A percentile compares a stretch with the other conserved stretches of the same genome.
phyloP scores from a whole-genome alignment of 2,888 invertebrate species.

The Mallateleia sp. region DNA sequence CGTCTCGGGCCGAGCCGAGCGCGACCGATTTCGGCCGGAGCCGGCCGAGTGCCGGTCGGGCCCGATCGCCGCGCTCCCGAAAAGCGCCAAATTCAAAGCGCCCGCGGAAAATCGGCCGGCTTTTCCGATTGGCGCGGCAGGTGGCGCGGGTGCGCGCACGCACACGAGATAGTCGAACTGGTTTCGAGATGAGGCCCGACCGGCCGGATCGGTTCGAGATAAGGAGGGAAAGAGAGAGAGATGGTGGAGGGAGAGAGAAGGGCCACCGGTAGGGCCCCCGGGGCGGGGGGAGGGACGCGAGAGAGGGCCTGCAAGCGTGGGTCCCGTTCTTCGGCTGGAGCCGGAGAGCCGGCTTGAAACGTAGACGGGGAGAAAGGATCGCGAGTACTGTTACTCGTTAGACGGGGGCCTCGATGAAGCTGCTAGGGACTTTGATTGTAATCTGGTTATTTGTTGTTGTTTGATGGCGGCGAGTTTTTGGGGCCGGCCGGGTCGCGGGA shows the following conservation, averaged over 20 bases:
- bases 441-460: conserved; percentile 52
- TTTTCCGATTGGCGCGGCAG: conserved; percentile 43
- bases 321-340: conserved; percentile 73
- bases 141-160: conserved; percentile 53
- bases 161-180: conserved; percentile 58
- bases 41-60: conserved; percentile 7
- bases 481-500: too few relatives aligned
- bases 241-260: conserved; percentile 36
- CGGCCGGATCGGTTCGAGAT: conserved; percentile 51
- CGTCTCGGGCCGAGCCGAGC: conserved; percentile 35
- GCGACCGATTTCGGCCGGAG: conserved; percentile 1
- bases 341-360: conserved; percentile 44
- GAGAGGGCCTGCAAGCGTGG: conserved; percentile 56
- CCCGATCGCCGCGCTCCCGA: not conserved
- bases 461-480: not conserved
- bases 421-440: conserved; percentile 60
- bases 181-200: conserved; percentile 42
- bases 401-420: conserved; percentile 63
- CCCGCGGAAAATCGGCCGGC: conserved; percentile 52
- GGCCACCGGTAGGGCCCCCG: conserved; percentile 15
- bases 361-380: conserved; percentile 60
- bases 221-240: conserved; percentile 28
- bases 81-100: conserved; percentile 59
- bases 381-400: conserved; percentile 67
- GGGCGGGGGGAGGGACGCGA: not conserved